These are phyloP conservation scores for Heliconius hermathena DNA, from an alignment of 1,140 invertebrate genomes.

Conservation along the genomic window DNA sequence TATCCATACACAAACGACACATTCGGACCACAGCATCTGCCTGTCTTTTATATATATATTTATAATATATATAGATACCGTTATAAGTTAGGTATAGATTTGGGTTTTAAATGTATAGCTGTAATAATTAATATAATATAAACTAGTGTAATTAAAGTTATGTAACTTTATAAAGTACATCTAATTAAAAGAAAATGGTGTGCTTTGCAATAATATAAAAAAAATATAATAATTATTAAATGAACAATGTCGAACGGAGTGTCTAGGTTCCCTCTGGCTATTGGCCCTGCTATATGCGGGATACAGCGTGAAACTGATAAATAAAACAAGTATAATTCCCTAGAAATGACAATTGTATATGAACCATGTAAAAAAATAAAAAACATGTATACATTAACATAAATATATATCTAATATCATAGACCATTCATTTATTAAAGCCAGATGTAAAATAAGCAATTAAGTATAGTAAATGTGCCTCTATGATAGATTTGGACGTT, in stretches of 20 bases:
- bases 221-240: no score
- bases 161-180: not conserved
- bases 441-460: conserved; percentile 67
- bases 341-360: not conserved
- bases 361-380: no score
- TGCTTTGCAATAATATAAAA: not conserved
- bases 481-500: conserved; percentile 44
- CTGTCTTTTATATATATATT: conserved; percentile 20
- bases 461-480: conserved; percentile 55
- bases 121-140: no score
- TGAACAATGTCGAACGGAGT: no score
- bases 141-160: no score
- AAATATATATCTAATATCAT: conserved; percentile 34
- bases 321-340: not conserved
- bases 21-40: conserved; percentile 68
- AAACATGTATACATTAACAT: not conserved
- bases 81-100: not conserved
- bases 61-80: not conserved
- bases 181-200: not conserved
- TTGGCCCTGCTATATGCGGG: no score
- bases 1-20: conserved; percentile 63
- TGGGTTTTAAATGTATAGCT: no score
- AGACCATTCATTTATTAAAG: conserved; percentile 63
- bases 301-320: no score
- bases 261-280: no score